Conservation (phyloP, 1,140 invertebrate genomes). For the Caerostris darwini region DNA sequence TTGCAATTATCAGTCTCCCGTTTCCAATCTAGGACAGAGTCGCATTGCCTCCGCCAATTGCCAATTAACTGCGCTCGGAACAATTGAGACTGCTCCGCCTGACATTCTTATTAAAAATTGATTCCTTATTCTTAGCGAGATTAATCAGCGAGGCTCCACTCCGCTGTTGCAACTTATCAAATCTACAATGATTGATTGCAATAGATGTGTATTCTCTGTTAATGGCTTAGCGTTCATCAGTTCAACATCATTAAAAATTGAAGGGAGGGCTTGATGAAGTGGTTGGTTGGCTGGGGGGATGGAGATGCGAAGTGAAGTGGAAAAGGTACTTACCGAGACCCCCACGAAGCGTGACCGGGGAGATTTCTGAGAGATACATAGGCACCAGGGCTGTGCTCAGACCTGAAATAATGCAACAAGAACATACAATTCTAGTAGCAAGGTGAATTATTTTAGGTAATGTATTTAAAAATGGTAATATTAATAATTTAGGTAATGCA, state of each 20-base stretch:
- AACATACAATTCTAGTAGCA: no score
- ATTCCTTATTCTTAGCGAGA: background rate
- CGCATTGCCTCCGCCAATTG: background rate
- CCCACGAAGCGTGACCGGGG: slow-evolving; percentile 94
- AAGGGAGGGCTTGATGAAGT: background rate
- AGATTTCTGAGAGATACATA: slow-evolving; percentile 98
- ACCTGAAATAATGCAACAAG: slow-evolving; percentile 82
- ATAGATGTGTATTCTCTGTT: background rate
- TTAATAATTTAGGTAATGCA: no score
- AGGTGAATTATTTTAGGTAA: no score
- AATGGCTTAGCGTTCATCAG: slow-evolving; percentile 16
- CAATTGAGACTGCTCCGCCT: background rate
- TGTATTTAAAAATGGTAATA: no score
- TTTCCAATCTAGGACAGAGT: background rate
- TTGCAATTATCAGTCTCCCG: no score
- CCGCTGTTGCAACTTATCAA: background rate
- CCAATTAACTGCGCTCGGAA: background rate
- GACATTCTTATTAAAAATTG: background rate
- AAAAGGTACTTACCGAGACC: slow-evolving; percentile 86
- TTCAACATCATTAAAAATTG: background rate
- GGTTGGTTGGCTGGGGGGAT: no score
- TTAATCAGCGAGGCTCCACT: background rate
- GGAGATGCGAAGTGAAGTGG: background rate
- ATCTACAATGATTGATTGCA: background rate
- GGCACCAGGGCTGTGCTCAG: slow-evolving; percentile 97